Conservation (phyloP, 2,888 invertebrate species). For the Sipha maydis region DNA sequence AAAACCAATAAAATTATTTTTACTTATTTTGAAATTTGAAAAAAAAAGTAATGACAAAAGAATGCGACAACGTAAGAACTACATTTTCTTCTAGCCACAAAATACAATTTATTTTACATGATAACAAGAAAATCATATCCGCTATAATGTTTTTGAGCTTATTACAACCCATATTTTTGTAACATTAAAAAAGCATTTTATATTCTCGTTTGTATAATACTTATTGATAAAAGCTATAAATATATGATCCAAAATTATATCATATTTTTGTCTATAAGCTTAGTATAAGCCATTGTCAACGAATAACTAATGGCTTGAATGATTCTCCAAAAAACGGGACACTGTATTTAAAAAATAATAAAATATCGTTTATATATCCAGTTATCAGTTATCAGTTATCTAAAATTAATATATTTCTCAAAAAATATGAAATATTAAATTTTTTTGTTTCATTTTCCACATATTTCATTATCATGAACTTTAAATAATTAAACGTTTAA, state of each 20-base stretch:
- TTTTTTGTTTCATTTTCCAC: not conserved
- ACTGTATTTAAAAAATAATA: not conserved
- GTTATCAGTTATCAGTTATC: no score
- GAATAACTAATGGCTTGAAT: conserved; percentile 21
- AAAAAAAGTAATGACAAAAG: not conserved
- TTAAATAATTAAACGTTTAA: no score
- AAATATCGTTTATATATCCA: not conserved
- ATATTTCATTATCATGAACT: no score
- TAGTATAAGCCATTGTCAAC: not conserved
- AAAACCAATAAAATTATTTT: not conserved
- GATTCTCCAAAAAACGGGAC: not conserved
- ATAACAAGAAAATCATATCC: not conserved
- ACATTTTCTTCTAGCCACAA: not conserved
- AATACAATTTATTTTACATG: not conserved
- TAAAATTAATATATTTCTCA: not conserved
- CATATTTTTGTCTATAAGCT: not conserved
- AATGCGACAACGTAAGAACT: not conserved
- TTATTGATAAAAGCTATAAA: not conserved
- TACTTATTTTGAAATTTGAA: not conserved
- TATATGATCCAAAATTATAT: conserved; percentile 1
- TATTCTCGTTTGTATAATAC: not conserved
- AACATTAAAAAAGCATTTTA: not conserved
- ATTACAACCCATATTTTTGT: not conserved
- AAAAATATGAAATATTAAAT: not conserved
- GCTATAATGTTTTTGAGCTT: not conserved